A percentile compares a stretch with the other conserved stretches of the same genome.
Evolutionary conservation across 2,888 invertebrate genomes (phyloP).

Genomic region (Gortyna flavago): DNA sequence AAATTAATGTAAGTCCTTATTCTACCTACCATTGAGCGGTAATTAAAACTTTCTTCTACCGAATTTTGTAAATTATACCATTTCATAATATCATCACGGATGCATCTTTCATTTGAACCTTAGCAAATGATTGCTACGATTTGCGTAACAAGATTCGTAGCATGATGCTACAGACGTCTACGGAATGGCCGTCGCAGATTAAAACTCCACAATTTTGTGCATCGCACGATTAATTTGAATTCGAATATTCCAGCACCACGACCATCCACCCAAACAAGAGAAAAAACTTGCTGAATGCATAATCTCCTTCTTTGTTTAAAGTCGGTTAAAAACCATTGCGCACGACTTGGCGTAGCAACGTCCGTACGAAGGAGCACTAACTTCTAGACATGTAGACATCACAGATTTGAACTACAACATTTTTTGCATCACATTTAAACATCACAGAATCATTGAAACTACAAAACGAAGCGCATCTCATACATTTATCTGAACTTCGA

Average conservation of each 20-base stretch:
- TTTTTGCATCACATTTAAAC: background rate
- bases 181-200: no score
- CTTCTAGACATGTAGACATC: background rate
- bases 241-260: no score
- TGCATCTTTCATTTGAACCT: background rate
- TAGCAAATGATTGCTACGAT: background rate
- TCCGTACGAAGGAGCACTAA: slow-evolving; percentile 1
- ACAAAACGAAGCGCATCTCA: background rate
- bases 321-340: background rate
- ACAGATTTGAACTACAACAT: no score
- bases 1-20: background rate
- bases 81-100: background rate
- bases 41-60: background rate
- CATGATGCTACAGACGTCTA: background rate
- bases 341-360: background rate
- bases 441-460: background rate
- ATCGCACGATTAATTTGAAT: background rate
- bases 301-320: background rate
- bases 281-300: background rate
- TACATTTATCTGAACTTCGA: background rate
- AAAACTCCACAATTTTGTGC: background rate
- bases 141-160: background rate
- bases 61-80: background rate
- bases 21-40: background rate
- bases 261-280: background rate